Percentiles rank a stretch among this genome's conserved stretches.
phyloP scores from a whole-genome alignment of 2,888 invertebrate species.

The Ectemnius cavifrons region DNA sequence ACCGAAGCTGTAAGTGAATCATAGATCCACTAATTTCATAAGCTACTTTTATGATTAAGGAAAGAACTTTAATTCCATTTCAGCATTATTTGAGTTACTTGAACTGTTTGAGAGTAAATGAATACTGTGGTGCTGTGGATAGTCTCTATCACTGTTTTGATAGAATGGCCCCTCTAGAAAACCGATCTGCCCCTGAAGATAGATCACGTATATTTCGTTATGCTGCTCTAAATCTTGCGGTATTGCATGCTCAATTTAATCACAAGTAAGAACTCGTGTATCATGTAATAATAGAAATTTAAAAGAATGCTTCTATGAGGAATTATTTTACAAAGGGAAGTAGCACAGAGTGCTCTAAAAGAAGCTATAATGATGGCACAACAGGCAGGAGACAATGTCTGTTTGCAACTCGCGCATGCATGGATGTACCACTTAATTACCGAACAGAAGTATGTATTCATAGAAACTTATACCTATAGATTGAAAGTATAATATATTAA shows the following conservation, averaged over 20 bases:
- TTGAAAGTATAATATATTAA: background rate
- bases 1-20: constrained; percentile 86
- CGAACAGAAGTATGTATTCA: constrained; percentile 72
- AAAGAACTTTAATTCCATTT: constrained; percentile 16
- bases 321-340: constrained; percentile 80
- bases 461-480: constrained; percentile 15
- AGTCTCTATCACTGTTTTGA: constrained; percentile 91
- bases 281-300: constrained; percentile 12
- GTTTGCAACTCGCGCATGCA: constrained; percentile 90
- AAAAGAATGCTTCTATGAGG: constrained; percentile 17
- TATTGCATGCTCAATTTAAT: constrained; percentile 91
- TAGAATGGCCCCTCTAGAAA: constrained; percentile 79
- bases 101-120: constrained; percentile 91
- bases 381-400: constrained; percentile 91
- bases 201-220: constrained; percentile 87
- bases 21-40: too few species aligned
- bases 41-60: too few species aligned
- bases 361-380: constrained; percentile 94
- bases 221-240: constrained; percentile 93
- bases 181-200: constrained; percentile 78
- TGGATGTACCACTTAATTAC: constrained; percentile 86
- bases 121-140: constrained; percentile 90
- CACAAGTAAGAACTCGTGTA: constrained; percentile 81
- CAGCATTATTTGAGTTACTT: constrained; percentile 95
- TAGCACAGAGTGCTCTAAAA: constrained; percentile 89